Evolutionary conservation across 2,113 vertebrate genomes (phyloP).

Genomic region (Kryptolebias marmoratus): DNA sequence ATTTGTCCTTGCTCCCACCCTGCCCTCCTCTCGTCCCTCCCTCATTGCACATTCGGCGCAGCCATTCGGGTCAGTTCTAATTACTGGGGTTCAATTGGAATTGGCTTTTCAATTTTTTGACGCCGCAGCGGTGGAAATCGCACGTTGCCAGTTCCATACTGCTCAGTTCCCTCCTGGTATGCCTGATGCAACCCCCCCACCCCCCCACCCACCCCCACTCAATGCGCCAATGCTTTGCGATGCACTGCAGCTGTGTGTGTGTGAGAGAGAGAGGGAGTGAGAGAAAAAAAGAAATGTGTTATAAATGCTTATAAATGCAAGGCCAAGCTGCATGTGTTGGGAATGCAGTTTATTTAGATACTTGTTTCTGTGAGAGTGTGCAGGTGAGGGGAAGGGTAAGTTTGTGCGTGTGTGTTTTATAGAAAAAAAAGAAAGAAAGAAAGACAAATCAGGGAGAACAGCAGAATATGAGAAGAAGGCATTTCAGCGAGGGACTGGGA

Average conservation of each 20-base stretch:
- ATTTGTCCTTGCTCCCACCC: conserved; percentile 60
- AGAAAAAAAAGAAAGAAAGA: conserved; percentile 1
- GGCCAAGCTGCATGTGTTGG: conserved; percentile 28
- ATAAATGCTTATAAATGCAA: conserved; percentile 56
- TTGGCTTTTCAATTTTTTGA: conserved; percentile 82
- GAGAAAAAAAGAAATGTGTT: conserved; percentile 43
- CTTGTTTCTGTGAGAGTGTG: neutral
- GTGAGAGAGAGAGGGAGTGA: conserved; percentile 25
- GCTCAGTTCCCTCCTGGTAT: conserved; percentile 38
- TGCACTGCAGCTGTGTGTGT: conserved; percentile 50
- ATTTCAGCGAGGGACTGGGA: conserved; percentile 45
- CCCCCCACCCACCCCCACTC: conserved; percentile 30
- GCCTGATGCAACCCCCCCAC: conserved; percentile 61
- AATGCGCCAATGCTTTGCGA: conserved; percentile 53
- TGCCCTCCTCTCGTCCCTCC: conserved; percentile 32
- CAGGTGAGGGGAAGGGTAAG: neutral
- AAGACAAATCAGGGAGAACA: conserved; percentile 3
- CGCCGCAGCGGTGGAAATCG: conserved; percentile 66
- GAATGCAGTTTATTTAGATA: conserved; percentile 21
- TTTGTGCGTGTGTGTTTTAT: conserved; percentile 4
- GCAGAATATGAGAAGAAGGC: conserved; percentile 24
- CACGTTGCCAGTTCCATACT: conserved; percentile 30
- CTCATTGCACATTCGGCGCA: conserved; percentile 71
- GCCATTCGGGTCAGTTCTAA: conserved; percentile 79
- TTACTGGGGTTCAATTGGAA: conserved; percentile 79